Evolutionary conservation across 2,113 vertebrate genomes (phyloP), one percentile per base, ranked within the genome.

Genomic region (Thymallus thymallus): DNA sequence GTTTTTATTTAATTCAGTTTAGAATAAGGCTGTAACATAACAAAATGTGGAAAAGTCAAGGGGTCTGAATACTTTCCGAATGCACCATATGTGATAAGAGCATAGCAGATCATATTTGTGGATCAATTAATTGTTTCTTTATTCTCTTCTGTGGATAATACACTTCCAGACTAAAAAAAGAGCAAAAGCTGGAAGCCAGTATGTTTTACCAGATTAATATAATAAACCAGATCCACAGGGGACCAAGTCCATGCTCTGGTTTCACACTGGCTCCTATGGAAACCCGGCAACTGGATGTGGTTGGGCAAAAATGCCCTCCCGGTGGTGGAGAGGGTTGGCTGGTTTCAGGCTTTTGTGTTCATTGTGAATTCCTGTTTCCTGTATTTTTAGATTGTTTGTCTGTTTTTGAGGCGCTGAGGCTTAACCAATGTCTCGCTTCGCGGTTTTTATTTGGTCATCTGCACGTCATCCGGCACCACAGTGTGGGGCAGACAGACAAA

Each of bases 211-310:
- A 63, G 41, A 75, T 41, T 29, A 69, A 23, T 35, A 16, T 23
- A 55, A 9, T 75, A 56, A 67, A 29, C 30, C 12, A 18, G 62
- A 18, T 51, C 29, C 26, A 64, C 26, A 30, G n/a, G 18, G 24
- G 46, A 81, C 35, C 68, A 66, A 78, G 24, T 72, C 83, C 76
- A 82, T n/a, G 1, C 67, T 76, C 62, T 76, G 74, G 69, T 76
- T 73, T 26, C 3, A 55, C 61, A n/a, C 72, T 62, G 71, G 78
- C 73, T 86, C 63, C 77, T 76, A 76, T 68, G 18, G 76, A 79
- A 85, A 85, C 71, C 69, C 77, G 69, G 56, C 72, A 69, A 82
- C 68, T 85, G 83, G 81, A 88, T 89, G 89, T 85, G 88, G 86
- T 84, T 65, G 75, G 81, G 82, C 26, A 74, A 79, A 83, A 87